Evolutionary conservation across 2,797 vertebrate species (phyloP), one percentile per base, ranked within the genome.

Genomic region (Galaxias olidus): DNA sequence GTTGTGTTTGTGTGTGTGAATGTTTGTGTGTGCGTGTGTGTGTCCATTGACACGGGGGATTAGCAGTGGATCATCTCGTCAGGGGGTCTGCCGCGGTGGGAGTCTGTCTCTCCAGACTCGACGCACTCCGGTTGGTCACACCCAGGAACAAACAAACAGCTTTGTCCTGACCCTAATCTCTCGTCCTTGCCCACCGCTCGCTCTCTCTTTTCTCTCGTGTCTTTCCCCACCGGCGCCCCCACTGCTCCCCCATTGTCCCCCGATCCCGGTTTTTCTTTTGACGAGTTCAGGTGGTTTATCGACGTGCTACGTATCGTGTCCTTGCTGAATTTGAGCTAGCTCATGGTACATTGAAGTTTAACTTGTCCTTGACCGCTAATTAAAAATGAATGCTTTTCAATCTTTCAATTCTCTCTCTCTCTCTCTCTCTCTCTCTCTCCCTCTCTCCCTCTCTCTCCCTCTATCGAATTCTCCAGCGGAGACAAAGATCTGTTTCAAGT

Each of bases 401-500:
- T 30, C 43, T 47, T 15, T 58, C 9, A n/a, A n/a, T n/a, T 58
- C 42, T 42, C 30, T 57, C 55, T 59, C 17, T 46, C 57, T 30
- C 17, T 20, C 43, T 46, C 57, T 59, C 57, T 46, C 15, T 46
- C 47, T 40, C 63, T 49, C 54, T 47, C 46, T 14, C n/a, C 17
- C 19, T 47, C 17, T 63, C 18, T 55, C 9, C 11, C 4, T 46
- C 13, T 68, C 45, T 68, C 43, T 64, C 51, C 52, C 15, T 65
- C 17, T 20, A 49, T 14, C 45, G 10, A 51, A 40, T 51, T 43
- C 4, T 56, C 14, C 61, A 99, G 97, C 92, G 65, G 97, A 98
- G 91, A 98, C 96, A 50, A 96, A 95, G 90, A 94, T 98, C 83
- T 98, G 97, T 91, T 99, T 99, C 91, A 97, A 96, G 83, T 99